These are phyloP conservation scores for Notarius quadriscutis DNA, from an alignment of 2,113 vertebrate species.

Conservation along the genomic window DNA sequence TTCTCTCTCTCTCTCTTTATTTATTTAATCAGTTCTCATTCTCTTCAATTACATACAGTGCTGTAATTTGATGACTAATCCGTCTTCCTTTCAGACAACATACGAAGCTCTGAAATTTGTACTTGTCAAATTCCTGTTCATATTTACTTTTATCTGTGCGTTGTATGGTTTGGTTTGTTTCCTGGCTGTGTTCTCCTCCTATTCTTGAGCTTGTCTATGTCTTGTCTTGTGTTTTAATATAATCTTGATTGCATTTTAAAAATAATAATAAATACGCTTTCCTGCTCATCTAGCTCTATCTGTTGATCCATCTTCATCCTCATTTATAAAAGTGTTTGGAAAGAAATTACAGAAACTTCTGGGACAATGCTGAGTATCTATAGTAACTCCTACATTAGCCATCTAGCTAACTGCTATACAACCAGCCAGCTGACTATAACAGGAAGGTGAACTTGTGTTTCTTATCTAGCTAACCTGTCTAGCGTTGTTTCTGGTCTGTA, in stretches of 20 bases:
- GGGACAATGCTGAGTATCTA: not conserved
- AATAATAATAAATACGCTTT: not conserved
- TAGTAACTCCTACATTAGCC: not conserved
- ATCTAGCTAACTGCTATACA: not conserved
- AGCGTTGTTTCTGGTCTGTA: not conserved
- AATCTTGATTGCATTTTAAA: not conserved
- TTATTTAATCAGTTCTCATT: not conserved
- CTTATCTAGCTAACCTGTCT: not conserved
- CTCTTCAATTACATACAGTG: not conserved
- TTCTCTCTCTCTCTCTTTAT: not conserved
- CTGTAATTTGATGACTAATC: conserved; percentile 36
- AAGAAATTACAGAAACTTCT: not conserved
- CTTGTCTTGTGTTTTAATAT: not conserved
- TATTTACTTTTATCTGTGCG: conserved; percentile 20
- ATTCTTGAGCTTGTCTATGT: not conserved
- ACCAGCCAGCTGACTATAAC: not conserved
- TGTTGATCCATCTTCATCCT: not conserved
- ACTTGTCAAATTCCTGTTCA: conserved; percentile 27
- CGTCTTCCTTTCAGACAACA: not conserved
- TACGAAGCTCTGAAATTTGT: not conserved
- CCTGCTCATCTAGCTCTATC: not conserved
- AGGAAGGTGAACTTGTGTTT: not conserved
- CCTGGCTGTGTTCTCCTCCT: not conserved
- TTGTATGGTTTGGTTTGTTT: conserved; percentile 7
- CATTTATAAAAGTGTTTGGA: not conserved